Base-by-base conservation (phyloP, 2,797 vertebrate genomes). In the Craterocephalus amniculus region DNA sequence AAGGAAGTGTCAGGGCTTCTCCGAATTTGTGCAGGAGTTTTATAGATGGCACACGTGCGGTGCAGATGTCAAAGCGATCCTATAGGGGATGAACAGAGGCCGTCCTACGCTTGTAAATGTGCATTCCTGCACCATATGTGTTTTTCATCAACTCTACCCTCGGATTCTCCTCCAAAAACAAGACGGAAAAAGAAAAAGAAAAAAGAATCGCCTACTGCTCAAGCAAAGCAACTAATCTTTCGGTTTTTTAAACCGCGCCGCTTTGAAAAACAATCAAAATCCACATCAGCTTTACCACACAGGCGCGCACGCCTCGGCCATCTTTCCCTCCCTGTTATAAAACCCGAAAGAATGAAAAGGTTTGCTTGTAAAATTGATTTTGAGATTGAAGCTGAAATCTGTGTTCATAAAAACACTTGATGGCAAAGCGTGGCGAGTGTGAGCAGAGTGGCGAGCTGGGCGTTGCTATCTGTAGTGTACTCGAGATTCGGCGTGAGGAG, bases 61-160 rank as follows among this genome's bases (percentile, higher is more conserved):
- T 38, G 83, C 93, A 93, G 89, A 94, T 93, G 93, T 90, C 68
- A 70, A 68, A 72, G 49, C n/a, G 9, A 63, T 74, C 74, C 74
- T 79, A 61, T 79, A 83, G 79, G 63, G 49, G 63, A 40, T 70
- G 61, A 69, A 48, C 61, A 71, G 67, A 78, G 65, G 61, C 56
- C 59, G 58, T 14, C 57, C 27, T 32, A 9, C 10, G 65, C 73
- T 74, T 62, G 80, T 40, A 70, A 84, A 76, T 16, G 72, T 74
- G 55, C 83, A 90, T 91, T 88, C 90, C 87, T 83, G 59, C 65
- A 73, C 83, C 81, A 83, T 70, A 65, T 85, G 80, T 70, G 36
- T 62, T 82, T 83, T 77, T 68, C 60, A 48, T 70, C 36, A 54
- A 64, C 62, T 67, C 63, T 55, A 63, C 52, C 67, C 65, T 35